phyloP scores from a whole-genome alignment of 2,797 vertebrate species.

The Acrocephalus scirpaceus region DNA sequence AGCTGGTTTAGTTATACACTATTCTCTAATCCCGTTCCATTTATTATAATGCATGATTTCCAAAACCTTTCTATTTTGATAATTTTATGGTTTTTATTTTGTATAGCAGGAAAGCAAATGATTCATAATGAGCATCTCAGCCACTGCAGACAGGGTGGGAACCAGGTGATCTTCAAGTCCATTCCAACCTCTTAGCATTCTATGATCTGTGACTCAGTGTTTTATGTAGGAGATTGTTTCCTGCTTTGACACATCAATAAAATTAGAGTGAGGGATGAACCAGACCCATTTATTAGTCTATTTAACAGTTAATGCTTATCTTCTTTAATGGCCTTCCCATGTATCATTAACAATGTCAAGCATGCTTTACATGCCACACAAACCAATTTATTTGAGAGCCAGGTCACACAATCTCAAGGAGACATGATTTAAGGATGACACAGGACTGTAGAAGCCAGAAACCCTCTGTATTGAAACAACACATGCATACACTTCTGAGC shows the following conservation, averaged over 20 bases:
- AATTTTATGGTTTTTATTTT: not conserved
- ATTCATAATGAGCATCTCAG: not conserved
- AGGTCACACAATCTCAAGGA: not conserved
- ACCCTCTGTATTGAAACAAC: not conserved
- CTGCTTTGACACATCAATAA: not conserved
- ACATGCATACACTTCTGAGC: not conserved
- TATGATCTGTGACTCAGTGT: not conserved
- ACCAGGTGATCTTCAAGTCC: not conserved
- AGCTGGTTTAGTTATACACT: not conserved
- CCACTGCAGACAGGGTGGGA: rapidly evolving
- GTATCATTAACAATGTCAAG: not conserved
- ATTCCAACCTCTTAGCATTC: not conserved
- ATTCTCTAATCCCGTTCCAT: not conserved
- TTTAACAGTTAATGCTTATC: not conserved
- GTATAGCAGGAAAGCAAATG: not conserved
- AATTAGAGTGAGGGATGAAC: not conserved
- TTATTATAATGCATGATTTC: not conserved
- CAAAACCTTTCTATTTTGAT: not conserved
- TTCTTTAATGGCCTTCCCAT: not conserved
- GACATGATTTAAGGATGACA: not conserved
- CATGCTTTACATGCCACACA: not conserved
- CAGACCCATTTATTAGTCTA: not conserved
- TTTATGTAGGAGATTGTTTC: not conserved
- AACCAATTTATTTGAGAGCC: not conserved
- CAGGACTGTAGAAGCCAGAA: not conserved